Base-by-base conservation (phyloP, 2,888 invertebrate species). In the Dicycla oo region DNA sequence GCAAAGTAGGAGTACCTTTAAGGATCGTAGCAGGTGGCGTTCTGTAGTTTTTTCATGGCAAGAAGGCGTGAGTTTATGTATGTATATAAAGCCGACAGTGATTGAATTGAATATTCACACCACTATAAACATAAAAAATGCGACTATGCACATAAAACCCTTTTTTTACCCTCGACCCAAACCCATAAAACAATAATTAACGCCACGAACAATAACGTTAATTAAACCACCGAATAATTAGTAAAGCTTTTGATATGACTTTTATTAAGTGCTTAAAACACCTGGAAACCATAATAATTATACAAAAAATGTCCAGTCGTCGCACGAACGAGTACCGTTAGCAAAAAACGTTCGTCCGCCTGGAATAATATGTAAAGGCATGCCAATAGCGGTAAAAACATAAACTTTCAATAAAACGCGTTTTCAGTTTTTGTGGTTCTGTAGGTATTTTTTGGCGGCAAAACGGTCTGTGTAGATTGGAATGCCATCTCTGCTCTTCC, bases 311-410 rank as follows among this genome's bases (percentile, higher is more conserved):
- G 49, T 51, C 57, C 65, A 51, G 11, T 26, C 62, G 64, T 2
- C 66, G 43, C 69, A 74, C 49, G 38, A 68, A 57, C n/a, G 57
- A 45, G 76, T 64, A 73, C 38, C 47, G 61, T 73, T 64, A 53
- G 75, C 66, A 80, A 80, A 82, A 82, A 79, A 71, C 43, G 43
- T 40, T 69, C 67, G 67, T 54, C 73, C 51, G 61, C 71, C 53
- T 53, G 71, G 75, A 73, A 74, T 83, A 81, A 83, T 81, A 75
- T 81, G 73, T 74, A 69, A 56, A 65, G 75, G 67, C 65, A 72
- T 67, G 65, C 80, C 85, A 85, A 85, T 85, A 73, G 73, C 51
- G 76, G 73, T 85, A 77, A 85, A 83, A 85, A 71, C 73, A 57
- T 75, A 79, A 79, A 69, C 78, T 76, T 76, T 81, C 76, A 80